Base-by-base conservation (phyloP, 2,113 vertebrate genomes). In the Dissostichus mawsoni region DNA sequence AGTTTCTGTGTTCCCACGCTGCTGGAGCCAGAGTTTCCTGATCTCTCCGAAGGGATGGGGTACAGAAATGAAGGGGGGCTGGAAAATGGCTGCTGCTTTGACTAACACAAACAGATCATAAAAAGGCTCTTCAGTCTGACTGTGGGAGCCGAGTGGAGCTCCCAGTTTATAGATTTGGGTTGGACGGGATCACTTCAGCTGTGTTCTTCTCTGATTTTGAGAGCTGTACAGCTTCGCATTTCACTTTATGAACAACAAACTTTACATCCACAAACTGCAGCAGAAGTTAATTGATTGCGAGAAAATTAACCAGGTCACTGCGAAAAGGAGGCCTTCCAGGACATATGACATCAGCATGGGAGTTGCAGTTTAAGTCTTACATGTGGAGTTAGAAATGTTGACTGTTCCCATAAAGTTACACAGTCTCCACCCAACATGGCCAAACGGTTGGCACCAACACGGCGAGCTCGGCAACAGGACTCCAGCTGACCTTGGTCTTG, bases 81-180 rank as follows among this genome's bases (percentile, higher is more conserved):
- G 76, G 81, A 89, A 84, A 89, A 92, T 85, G 86, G 82, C 63
- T 8, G 73, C 78, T 48, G 56, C 85, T 86, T 75, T 61, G 67
- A 78, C 80, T 67, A 86, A 88, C 72, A 66, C 92, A 92, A 92
- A 92, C 91, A 92, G 81, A 87, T 91, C 82, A 77, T 92, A 89
- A 93, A 94, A 92, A 76, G 67, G 62, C 83, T 87, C 84, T 89
- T 92, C 87, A 77, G 75, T 73, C 50, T 1, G 68, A 82, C 80
- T 82, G 83, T 83, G 80, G 82, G 83, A 89, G 85, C 79, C 5
- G 51, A 88, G 76, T 73, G 51, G 20, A 85, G 73, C 80, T 74
- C 36, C 17, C 36, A 64, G 69, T 82, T 87, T 75, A 84, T 76
- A 69, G 88, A 73, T 78, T 57, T 57, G 45, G 44, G 55, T 80